phyloP scores from a whole-genome alignment of 2,888 invertebrate genomes.

The Sphaeridia pumilis region DNA sequence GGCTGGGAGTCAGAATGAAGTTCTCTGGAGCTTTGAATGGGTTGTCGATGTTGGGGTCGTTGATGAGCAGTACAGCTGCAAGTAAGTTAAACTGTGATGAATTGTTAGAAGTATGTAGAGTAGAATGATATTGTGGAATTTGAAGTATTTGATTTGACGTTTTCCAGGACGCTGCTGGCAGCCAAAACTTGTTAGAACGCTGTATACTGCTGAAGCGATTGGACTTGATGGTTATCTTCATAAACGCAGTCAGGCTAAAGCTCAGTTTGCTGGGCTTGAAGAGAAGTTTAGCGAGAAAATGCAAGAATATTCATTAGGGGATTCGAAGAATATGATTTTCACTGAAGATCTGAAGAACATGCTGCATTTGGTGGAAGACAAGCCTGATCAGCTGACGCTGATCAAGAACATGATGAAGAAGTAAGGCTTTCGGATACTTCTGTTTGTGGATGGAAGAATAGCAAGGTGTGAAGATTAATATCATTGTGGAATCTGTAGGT shows the following conservation, averaged over 20 bases:
- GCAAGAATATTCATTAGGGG: constrained; percentile 48
- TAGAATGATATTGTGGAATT: too few species aligned
- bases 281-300: constrained; percentile 61
- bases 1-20: too few species aligned
- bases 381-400: constrained; percentile 50
- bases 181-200: constrained; percentile 36
- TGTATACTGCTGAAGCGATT: constrained; percentile 50
- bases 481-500: constrained; percentile 43
- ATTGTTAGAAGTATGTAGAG: too few species aligned
- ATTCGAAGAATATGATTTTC: constrained; percentile 55
- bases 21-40: too few species aligned
- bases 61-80: too few species aligned
- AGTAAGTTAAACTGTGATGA: too few species aligned
- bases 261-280: constrained; percentile 51
- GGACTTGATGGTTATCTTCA: constrained; percentile 52
- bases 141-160: too few species aligned
- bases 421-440: constrained; percentile 40
- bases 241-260: constrained; percentile 45
- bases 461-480: not conserved
- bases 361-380: constrained; percentile 55
- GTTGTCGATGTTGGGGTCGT: too few species aligned
- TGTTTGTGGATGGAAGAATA: not conserved
- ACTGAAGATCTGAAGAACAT: constrained; percentile 76
- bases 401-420: constrained; percentile 57
- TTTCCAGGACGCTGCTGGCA: too few species aligned